phyloP scores from a whole-genome alignment of 1,140 invertebrate species.

The Drosophila chauvacae region DNA sequence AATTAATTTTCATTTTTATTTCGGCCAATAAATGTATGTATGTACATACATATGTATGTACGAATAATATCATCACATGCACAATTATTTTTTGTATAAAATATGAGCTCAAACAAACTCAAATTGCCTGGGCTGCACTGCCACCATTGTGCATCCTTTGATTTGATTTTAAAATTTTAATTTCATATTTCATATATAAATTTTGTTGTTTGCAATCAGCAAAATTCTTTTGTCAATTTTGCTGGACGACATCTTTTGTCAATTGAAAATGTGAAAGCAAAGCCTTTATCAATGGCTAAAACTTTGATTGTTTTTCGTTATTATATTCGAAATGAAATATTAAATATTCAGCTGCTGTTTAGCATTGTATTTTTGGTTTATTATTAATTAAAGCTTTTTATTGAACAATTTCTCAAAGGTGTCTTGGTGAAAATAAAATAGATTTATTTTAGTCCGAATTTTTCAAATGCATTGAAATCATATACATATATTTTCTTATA shows the following conservation, averaged over 20 bases:
- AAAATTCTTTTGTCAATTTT: slow-evolving; percentile 8
- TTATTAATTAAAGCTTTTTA: too few species aligned
- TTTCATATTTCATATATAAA: slow-evolving; percentile 18
- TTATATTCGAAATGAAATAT: neutral
- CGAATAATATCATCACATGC: neutral
- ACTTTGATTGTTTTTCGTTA: neutral
- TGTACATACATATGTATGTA: too few species aligned
- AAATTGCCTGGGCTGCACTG: slow-evolving; percentile 9
- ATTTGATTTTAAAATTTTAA: slow-evolving; percentile 39
- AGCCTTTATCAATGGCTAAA: neutral
- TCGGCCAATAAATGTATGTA: slow-evolving; percentile 2
- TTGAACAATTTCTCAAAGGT: too few species aligned
- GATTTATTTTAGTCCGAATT: too few species aligned
- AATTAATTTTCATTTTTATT: slow-evolving; percentile 51
- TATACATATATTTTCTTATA: too few species aligned
- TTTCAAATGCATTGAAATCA: too few species aligned
- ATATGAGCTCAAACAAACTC: slow-evolving; percentile 15
- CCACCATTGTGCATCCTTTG: slow-evolving; percentile 14
- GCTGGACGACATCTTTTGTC: slow-evolving; percentile 8
- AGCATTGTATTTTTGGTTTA: too few species aligned
- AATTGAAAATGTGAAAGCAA: neutral
- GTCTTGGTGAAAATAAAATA: too few species aligned
- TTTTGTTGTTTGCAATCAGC: slow-evolving; percentile 11
- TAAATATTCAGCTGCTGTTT: neutral
- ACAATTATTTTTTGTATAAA: neutral